Percentiles rank a stretch among this genome's conserved stretches.
phyloP scores from a whole-genome alignment of 1,140 invertebrate species.

The Bradysia coprophila region DNA sequence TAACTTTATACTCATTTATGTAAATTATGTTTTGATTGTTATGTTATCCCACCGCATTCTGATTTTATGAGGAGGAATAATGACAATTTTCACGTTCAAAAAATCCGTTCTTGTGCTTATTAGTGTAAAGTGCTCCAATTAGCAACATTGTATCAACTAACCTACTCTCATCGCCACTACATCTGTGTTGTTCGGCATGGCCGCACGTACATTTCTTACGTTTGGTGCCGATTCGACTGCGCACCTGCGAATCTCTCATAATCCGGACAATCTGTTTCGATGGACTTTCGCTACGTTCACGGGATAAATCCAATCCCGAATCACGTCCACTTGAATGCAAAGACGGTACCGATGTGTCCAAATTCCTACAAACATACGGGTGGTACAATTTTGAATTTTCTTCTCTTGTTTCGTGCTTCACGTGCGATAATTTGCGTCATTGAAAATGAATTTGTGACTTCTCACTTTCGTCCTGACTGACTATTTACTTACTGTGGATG shows the following conservation, averaged over 20 bases:
- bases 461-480: no score
- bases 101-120: no score
- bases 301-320: constrained; percentile 39
- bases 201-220: neutral
- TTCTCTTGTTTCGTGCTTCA: no score
- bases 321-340: constrained; percentile 63
- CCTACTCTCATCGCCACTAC: constrained; percentile 1
- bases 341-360: constrained; percentile 50
- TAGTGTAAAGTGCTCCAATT: no score
- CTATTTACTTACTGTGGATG: neutral
- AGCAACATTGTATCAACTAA: no score
- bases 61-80: no score
- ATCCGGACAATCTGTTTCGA: constrained; percentile 12
- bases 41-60: no score
- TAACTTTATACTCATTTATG: no score
- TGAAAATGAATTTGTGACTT: no score
- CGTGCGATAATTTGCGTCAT: no score
- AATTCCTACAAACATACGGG: constrained; percentile 2
- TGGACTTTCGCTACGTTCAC: constrained; percentile 37
- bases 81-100: no score
- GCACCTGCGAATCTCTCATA: neutral
- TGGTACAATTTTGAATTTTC: neutral
- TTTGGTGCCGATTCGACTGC: neutral
- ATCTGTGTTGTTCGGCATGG: neutral
- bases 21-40: no score